These are phyloP conservation scores for Sarcophilus harrisii DNA, from an alignment of 2,797 vertebrate genomes.

Conservation along the genomic window DNA sequence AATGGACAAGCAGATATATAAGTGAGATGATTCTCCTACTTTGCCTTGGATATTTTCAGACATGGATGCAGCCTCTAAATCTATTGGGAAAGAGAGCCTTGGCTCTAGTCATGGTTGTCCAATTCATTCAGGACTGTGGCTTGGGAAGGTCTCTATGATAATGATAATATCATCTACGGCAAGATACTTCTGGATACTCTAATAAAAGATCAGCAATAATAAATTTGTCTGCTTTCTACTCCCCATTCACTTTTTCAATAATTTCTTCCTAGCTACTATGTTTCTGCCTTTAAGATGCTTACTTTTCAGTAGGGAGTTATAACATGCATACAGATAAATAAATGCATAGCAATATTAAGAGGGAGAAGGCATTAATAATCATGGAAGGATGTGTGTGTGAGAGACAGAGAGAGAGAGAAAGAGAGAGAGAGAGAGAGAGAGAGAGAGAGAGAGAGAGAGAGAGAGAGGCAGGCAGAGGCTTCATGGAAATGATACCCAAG, in stretches of 20 bases:
- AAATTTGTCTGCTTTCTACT: background rate
- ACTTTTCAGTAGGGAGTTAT: background rate
- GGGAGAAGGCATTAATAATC: too few species aligned
- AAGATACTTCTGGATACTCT: background rate
- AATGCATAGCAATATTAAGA: background rate
- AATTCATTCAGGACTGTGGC: background rate
- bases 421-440: too few species aligned
- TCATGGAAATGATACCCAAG: background rate
- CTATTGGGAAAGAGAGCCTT: background rate
- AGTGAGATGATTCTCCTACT: background rate
- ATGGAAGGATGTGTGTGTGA: background rate
- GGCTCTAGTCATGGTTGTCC: background rate
- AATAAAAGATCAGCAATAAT: background rate
- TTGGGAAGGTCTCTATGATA: background rate
- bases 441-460: too few species aligned
- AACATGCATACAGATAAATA: background rate
- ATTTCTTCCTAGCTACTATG: background rate
- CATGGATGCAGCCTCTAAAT: background rate
- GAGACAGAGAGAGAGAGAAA: too few species aligned
- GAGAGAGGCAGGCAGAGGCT: too few species aligned
- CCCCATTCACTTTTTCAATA: background rate
- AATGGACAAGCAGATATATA: background rate
- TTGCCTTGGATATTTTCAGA: constrained; percentile 29
- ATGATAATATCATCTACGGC: background rate
- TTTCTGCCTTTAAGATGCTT: background rate